Percentiles rank a stretch among this genome's conserved stretches.
Evolutionary conservation across 2,797 vertebrate genomes (phyloP).

Genomic region (Pangasius djambal): DNA sequence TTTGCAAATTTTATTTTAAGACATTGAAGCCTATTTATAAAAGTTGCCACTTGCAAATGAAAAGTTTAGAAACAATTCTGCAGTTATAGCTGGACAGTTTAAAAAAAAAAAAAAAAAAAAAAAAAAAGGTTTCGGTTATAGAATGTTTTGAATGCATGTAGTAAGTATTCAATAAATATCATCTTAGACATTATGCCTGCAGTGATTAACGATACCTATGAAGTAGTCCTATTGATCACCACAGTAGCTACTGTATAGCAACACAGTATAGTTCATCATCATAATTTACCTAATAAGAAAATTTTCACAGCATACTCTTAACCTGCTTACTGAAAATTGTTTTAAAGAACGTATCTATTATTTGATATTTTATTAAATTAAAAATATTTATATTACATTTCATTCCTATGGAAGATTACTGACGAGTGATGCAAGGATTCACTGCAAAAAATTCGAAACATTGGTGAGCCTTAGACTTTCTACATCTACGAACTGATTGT

Average conservation of each 20-base stretch:
- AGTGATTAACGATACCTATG: neutral
- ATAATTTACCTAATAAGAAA: neutral
- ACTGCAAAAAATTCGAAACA: neutral
- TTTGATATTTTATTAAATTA: neutral
- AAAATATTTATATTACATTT: neutral
- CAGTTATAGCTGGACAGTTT: neutral
- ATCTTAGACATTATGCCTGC: neutral
- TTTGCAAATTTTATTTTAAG: conserved; percentile 2
- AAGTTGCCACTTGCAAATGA: neutral
- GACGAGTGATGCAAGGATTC: neutral
- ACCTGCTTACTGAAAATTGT: neutral
- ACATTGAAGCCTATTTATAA: neutral
- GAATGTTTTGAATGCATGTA: neutral
- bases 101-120: too few species aligned
- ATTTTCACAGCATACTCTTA: neutral
- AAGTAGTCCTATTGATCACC: neutral
- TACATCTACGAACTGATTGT: neutral
- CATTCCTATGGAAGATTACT: neutral
- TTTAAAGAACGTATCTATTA: neutral
- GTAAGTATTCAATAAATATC: neutral
- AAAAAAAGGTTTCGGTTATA: neutral
- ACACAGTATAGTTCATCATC: neutral
- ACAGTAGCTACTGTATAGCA: neutral
- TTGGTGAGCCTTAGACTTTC: neutral
- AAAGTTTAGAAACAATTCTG: neutral